These are phyloP conservation scores for Columba guinea DNA, from an alignment of 2,797 vertebrate genomes.

Conservation along the genomic window DNA sequence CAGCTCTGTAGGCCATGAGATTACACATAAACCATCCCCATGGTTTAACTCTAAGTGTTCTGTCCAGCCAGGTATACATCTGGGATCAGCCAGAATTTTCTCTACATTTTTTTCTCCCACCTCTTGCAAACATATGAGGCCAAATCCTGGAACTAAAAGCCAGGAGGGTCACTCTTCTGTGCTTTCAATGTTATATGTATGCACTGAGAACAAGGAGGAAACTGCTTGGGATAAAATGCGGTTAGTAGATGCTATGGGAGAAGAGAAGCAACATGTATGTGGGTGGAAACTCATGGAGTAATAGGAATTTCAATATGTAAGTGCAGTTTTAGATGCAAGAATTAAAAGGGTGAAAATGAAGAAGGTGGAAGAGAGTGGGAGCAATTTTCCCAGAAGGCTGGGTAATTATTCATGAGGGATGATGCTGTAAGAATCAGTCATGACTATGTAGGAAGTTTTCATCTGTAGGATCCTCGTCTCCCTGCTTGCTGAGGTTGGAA, in stretches of 20 bases:
- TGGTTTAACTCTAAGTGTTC: not conserved
- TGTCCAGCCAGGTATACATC: not conserved
- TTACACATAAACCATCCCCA: not conserved
- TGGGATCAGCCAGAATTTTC: not conserved
- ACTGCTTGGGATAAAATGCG: not conserved
- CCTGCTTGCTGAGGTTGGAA: not conserved
- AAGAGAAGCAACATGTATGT: not conserved
- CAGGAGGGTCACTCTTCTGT: not conserved
- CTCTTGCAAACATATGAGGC: not conserved
- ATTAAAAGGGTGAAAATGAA: slow-evolving; percentile 2
- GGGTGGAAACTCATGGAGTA: not conserved
- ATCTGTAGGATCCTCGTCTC: slow-evolving; percentile 8
- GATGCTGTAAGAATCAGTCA: slow-evolving; percentile 25
- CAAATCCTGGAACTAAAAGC: not conserved
- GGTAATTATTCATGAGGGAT: slow-evolving; percentile 41
- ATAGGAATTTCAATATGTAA: not conserved
- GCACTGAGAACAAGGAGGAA: not conserved
- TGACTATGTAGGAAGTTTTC: slow-evolving; percentile 27
- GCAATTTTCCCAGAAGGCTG: slow-evolving; percentile 33
- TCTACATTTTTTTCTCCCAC: not conserved
- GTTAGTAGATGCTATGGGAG: not conserved
- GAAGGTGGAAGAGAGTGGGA: slow-evolving; percentile 26
- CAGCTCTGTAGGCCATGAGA: not conserved
- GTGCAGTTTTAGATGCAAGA: not conserved
- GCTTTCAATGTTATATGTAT: not conserved